Evolutionary conservation across 2,113 vertebrate genomes (phyloP), one percentile per base, ranked within the genome.

Genomic region (Hippoglossus stenolepis): DNA sequence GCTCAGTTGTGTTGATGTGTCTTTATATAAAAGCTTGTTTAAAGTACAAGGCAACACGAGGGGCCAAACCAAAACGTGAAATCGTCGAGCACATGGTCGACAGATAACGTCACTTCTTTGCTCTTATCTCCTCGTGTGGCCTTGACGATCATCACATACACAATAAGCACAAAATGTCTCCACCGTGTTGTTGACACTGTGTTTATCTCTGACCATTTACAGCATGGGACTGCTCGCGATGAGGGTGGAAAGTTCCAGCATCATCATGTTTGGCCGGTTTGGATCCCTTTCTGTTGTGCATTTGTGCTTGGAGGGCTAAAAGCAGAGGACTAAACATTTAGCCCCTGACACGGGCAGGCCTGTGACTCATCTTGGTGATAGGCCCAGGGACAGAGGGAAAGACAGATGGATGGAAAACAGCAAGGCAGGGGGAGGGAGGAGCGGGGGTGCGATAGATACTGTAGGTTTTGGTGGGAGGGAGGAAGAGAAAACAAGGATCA

Each of bases 321-420:
- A 82, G 79, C 71, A 77, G 62, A 89, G 79, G 77, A 89, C 89
- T 79, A 88, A 89, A 89, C 85, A 85, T 89, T 86, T 89, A 89
- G 84, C 87, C 75, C 66, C 82, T 88, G 86, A 90, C 86, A 85
- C 23, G 13, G 73, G 76, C 77, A 80, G 80, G 85, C 59, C 85
- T 92, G 86, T 92, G 92, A 92, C 80, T 93, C 91, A 92, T 86
- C 70, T 63, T 85, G 89, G 80, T 90, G 91, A 90, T 88, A 78
- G 87, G 81, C 79, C 84, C 73, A 83, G 84, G 81, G 83, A 86
- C 54, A 70, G 67, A 64, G 75, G 75, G 80, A 87, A 82, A 86
- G 80, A 80, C 68, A 75, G 74, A 87, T 86, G 85, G 85, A 77
- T 85, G 86, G 67, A 89, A 88, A 88, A 84, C 81, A 82, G 78